Conservation (phyloP, 2,113 vertebrate species). For the Carlito syrichta region DNA sequence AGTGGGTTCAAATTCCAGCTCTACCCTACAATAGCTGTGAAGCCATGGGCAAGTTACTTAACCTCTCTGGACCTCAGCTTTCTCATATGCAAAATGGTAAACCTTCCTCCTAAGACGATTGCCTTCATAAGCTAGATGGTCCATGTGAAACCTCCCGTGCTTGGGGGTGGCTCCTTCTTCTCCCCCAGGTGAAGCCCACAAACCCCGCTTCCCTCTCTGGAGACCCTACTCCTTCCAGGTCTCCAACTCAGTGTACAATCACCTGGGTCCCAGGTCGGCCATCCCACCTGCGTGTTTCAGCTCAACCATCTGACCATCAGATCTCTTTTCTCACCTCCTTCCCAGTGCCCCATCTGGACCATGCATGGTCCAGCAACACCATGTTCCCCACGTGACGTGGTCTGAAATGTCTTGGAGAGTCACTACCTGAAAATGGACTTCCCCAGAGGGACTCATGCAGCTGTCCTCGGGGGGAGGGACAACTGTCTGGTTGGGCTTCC, state of each 20-base stretch:
- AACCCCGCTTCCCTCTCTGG: background rate
- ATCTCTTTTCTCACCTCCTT: fast-evolving
- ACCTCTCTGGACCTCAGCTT: fast-evolving
- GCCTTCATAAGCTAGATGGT: background rate
- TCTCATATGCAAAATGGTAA: fast-evolving
- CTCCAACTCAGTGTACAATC: fast-evolving
- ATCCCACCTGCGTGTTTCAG: fast-evolving
- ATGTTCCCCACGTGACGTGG: fast-evolving
- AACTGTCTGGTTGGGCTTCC: fast-evolving
- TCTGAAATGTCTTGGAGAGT: fast-evolving
- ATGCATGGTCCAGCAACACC: fast-evolving
- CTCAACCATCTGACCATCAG: fast-evolving
- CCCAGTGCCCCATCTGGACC: fast-evolving
- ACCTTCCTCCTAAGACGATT: background rate
- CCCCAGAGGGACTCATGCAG: fast-evolving
- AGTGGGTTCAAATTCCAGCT: background rate
- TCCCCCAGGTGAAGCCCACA: background rate
- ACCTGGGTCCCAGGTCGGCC: fast-evolving
- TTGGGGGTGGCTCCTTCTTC: fast-evolving
- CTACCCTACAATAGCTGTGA: fast-evolving
- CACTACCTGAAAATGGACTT: fast-evolving
- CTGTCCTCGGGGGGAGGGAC: fast-evolving
- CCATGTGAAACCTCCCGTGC: fast-evolving
- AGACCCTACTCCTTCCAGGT: fast-evolving
- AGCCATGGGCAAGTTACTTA: fast-evolving